Evolutionary conservation across 2,888 invertebrate species (phyloP), one percentile per base, ranked within the genome.

Genomic region (Cyrtodaria siliqua): DNA sequence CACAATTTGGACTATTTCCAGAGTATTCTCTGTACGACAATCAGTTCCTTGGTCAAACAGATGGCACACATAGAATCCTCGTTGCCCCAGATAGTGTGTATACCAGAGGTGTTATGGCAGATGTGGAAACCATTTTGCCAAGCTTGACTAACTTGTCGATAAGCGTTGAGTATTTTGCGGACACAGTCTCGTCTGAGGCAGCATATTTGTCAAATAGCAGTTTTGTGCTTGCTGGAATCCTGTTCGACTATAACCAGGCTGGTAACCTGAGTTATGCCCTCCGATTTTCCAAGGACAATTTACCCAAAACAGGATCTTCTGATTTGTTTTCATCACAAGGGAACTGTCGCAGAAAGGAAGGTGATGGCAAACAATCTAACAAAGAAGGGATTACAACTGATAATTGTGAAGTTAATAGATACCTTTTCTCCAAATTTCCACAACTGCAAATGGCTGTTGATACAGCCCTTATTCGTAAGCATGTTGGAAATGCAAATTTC

Each of bases 181-280:
- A 78, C 95, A 95, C 79, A 95, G 95, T 50, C 18, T 95, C 95
- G 61, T 94, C 96, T 60, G 94, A 96, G 84, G 95, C 95, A 44
- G 95, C 95, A 0, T 96, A 96, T 91, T 95, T 95, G 94, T 94
- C 94, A 77, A 94, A 95, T 88, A 95, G 95, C 0, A 93, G 93
- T 1, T 50, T 40, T 27, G 79, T 87, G 79, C 94, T 94, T 83
- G 95, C 96, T 83, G 95, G 96, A n/a, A 94, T 96, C 55, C 96
- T 83, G 16, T 84, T 87, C 24, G 40, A 77, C 42, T 82, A 80
- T n/a, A 59, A 59, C 8, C 59, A 66, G 8, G 33, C 23, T 14
- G 44, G 55, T 2, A 79, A 78, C 47, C 52, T 79, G 33, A 72
- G 73, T 4, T 90, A 89, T 63, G 86, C 89, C n/a, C 79, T 90